Base-by-base conservation (phyloP, 2,888 invertebrate species). In the Bellardia bayeri region DNA sequence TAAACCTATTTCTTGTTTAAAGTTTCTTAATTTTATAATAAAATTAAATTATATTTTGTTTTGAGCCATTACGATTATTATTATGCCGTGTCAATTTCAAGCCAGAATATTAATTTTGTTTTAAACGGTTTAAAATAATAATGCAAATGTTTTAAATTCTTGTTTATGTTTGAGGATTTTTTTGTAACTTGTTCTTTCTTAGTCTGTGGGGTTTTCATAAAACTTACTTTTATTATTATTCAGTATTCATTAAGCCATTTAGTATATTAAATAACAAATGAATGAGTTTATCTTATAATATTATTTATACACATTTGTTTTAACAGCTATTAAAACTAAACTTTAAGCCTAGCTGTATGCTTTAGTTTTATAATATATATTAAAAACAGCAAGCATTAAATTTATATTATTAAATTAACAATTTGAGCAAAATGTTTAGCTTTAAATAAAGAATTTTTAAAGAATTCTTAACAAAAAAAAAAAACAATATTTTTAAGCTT, bases 231-330 rank as follows among this genome's bases (percentile, higher is more conserved):
- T 23, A 56, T 23, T 40, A 68, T 69, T 14, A 16, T 37, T 49
- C 13, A 30, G 3, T 40, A 71, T 51, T 13, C 40, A 64, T 23
- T 78, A 49, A 64, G 23, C 23, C 49, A 40, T 72, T 72, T 23
- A 58, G 9, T 40, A 40, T 72, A 79, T 84, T 78, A 72, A 66
- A 84, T 84, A 37, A 58, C 78, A 79, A 64, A 72, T 79, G 79
- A 84, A 84, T 79, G 56, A 64, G 37, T 58, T 11, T n/a, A 14
- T 14, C 13, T 54, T 23, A n/a, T 61, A 14, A n/a, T 2, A 56
- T 37, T 2, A 56, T 37, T 54, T 8, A 33, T 42, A 11, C 13
- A n/a, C n/a, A 14, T 56, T 23, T 23, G 9, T 45, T 54, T 1
- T n/a, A 3, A 54, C 23, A 11, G 37, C 51, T 51, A 13, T 76